Percentiles rank a stretch among this genome's conserved stretches.
phyloP scores from a whole-genome alignment of 2,797 vertebrate species.

The Echiichthys vipera region DNA sequence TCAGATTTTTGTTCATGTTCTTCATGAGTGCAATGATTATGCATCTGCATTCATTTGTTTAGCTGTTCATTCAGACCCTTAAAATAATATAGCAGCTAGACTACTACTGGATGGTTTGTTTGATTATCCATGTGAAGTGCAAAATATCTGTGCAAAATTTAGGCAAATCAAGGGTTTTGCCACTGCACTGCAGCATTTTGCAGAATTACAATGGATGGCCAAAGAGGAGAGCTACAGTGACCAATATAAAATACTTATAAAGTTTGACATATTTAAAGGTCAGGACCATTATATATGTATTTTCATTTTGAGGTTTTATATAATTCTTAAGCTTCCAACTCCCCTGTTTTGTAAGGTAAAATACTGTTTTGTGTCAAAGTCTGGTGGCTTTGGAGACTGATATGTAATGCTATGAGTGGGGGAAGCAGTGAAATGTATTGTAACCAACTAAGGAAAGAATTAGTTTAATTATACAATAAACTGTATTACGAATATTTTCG shows the following conservation, averaged over 20 bases:
- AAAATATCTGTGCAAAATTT: neutral
- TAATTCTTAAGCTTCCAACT: no score
- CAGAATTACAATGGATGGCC: neutral
- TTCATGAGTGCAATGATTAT: neutral
- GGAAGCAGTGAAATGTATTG: no score
- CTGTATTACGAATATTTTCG: no score
- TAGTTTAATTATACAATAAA: no score
- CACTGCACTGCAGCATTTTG: constrained; percentile 24
- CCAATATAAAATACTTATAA: neutral
- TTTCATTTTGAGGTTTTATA: no score
- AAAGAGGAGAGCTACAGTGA: neutral
- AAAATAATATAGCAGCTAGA: neutral
- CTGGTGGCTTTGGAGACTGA: no score
- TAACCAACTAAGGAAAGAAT: no score
- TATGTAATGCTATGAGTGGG: no score
- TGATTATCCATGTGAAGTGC: constrained; percentile 1
- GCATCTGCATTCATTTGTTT: constrained; percentile 1
- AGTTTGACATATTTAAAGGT: no score
- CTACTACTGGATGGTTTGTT: neutral
- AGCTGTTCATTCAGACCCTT: constrained; percentile 6
- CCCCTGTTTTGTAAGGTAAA: no score
- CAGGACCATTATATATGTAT: no score
- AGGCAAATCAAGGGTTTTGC: neutral
- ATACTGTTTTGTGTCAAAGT: no score
- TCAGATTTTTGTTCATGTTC: neutral